Evolutionary conservation across 2,113 vertebrate species (phyloP).

Genomic region (Erpornis zantholeuca): DNA sequence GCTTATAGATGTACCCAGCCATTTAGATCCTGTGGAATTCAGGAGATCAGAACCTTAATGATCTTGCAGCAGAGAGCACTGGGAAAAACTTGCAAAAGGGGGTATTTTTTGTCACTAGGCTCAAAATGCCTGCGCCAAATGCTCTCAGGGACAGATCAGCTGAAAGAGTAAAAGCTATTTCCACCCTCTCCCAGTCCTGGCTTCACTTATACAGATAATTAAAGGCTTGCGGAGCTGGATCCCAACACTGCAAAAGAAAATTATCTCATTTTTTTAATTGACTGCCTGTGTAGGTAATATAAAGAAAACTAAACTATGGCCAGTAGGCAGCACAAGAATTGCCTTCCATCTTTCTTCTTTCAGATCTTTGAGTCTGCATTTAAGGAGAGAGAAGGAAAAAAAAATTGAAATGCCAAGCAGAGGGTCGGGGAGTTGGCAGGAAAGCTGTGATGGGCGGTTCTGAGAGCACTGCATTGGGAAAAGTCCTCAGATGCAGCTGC

Average conservation of each 20-base stretch:
- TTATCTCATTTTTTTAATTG: neutral
- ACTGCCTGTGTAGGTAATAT: neutral
- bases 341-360: slow-evolving; percentile 3
- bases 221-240: slow-evolving; percentile 2
- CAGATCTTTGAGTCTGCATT: neutral
- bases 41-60: neutral
- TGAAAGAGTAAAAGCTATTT: neutral
- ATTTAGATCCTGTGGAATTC: neutral
- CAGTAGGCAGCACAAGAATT: neutral
- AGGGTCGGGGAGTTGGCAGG: neutral
- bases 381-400: slow-evolving; percentile 2
- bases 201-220: slow-evolving; percentile 2
- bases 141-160: neutral
- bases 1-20: neutral
- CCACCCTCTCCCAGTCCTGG: neutral
- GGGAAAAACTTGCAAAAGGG: neutral
- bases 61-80: neutral
- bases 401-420: slow-evolving; percentile 26
- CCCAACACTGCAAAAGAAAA: neutral
- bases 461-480: neutral
- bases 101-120: neutral
- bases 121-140: neutral
- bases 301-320: neutral
- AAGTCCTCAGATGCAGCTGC: slow-evolving; percentile 60
- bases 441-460: neutral